phyloP scores from a whole-genome alignment of 2,888 invertebrate species.

The Leptarthrus brevirostris region DNA sequence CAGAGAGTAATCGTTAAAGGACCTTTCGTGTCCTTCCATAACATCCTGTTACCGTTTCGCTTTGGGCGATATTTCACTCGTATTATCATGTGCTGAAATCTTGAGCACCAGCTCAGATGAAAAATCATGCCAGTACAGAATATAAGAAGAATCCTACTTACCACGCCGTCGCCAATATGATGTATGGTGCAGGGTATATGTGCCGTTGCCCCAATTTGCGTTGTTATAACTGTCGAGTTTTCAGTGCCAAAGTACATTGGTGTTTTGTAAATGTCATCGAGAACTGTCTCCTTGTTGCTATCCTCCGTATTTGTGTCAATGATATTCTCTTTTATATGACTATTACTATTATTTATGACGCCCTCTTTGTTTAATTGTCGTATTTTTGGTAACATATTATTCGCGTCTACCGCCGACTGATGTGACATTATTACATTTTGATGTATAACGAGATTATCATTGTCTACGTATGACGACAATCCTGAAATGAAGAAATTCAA shows the following conservation, averaged over 20 bases:
- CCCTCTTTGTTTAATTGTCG: conserved; percentile 46
- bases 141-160: conserved; percentile 69
- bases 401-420: conserved; percentile 50
- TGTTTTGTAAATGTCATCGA: conserved; percentile 68
- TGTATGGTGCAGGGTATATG: conserved; percentile 85
- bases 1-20: conserved; percentile 9
- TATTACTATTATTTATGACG: conserved; percentile 23
- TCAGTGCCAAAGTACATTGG: conserved; percentile 86
- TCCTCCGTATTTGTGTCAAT: conserved; percentile 56
- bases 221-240: conserved; percentile 83
- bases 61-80: neutral
- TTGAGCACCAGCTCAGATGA: neutral
- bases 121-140: neutral
- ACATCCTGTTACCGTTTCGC: neutral
- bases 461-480: conserved; percentile 58
- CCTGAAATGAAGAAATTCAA: conserved; percentile 55
- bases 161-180: conserved; percentile 88
- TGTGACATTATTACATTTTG: conserved; percentile 60
- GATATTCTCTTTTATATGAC: conserved; percentile 54
- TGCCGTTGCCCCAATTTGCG: conserved; percentile 87
- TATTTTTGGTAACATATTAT: conserved; percentile 48
- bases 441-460: conserved; percentile 62
- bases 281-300: conserved; percentile 56
- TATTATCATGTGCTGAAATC: conserved; percentile 15
- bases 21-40: neutral